Evolutionary conservation across 2,888 invertebrate genomes (phyloP).

Genomic region (Arge pagana): DNA sequence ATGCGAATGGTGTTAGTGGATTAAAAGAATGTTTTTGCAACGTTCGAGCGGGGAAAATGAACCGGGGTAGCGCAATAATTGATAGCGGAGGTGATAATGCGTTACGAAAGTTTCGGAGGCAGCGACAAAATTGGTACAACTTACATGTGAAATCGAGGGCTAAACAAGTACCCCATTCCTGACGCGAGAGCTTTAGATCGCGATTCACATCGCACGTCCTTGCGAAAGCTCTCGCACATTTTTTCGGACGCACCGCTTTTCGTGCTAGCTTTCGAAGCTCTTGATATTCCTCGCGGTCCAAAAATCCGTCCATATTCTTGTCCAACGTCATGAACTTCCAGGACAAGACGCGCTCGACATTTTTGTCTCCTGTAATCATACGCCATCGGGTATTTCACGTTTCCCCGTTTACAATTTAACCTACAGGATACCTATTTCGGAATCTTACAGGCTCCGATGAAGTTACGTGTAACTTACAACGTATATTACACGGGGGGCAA

Average conservation of each 20-base stretch:
- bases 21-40: too few relatives aligned
- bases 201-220: constrained; percentile 84
- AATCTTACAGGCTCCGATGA: too few relatives aligned
- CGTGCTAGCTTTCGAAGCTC: constrained; percentile 81
- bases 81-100: too few relatives aligned
- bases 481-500: too few relatives aligned
- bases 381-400: too few relatives aligned
- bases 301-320: constrained; percentile 73
- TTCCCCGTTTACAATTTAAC: too few relatives aligned
- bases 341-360: constrained; percentile 66
- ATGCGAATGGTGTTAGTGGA: too few relatives aligned
- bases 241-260: constrained; percentile 86
- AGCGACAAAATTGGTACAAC: constrained; percentile 55
- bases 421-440: too few relatives aligned
- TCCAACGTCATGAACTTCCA: constrained; percentile 93
- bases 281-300: constrained; percentile 83
- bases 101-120: constrained; percentile 24
- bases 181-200: constrained; percentile 76
- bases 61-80: too few relatives aligned
- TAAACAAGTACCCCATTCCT: constrained; percentile 88
- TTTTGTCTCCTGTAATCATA: constrained; percentile 47
- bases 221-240: constrained; percentile 88
- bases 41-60: too few relatives aligned
- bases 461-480: constrained; percentile 40
- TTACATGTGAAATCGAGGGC: constrained; percentile 84